Evolutionary conservation across 2,113 vertebrate genomes (phyloP), one percentile per base, ranked within the genome.

Genomic region (Callorhinus ursinus): DNA sequence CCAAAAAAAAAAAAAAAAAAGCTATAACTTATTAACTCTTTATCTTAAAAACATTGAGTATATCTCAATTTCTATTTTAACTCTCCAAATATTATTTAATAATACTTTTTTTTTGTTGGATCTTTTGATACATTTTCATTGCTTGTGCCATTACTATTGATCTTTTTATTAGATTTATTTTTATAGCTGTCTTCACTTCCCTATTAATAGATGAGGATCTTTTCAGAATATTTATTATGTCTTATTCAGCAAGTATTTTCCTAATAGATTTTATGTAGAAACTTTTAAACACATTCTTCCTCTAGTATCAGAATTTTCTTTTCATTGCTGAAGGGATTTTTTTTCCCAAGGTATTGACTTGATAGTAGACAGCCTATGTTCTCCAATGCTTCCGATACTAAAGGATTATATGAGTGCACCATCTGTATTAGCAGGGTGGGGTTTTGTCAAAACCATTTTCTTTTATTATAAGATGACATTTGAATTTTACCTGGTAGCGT

Each of bases 161-260:
- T 85, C 42, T 22, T 95, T 79, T 76, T 39, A 39, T 82, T 85
- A 24, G 2, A 84, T 19, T 67, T 86, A 42, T 33, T 96, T 96
- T 90, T 71, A 42, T 69, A 31, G 4, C 57, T 71, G 57, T 81
- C 82, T 85, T 88, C 15, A 28, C 15, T 59, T 26, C 53, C n/a
- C 71, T 16, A 7, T 79, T 57, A 46, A 46, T 46, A 74, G 39
- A 92, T 1, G 10, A 36, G 8, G 19, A 71, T 79, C 13, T 59
- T 96, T 96, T 92, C 53, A 31, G 80, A 22, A 36, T 93, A 24
- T 92, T 83, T 77, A 36, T 84, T 83, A 36, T 72, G 18, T 82
- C 79, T 85, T 80, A 51, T 59, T 89, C 39, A 79, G 36, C 74
- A 80, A 87, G 9, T 82, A 31, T 81, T 92, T 92, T 65, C 28